A percentile compares a stretch with the other conserved stretches of the same genome.
These are phyloP conservation scores for Noctua pronuba DNA, from an alignment of 2,888 invertebrate species.

Conservation along the genomic window DNA sequence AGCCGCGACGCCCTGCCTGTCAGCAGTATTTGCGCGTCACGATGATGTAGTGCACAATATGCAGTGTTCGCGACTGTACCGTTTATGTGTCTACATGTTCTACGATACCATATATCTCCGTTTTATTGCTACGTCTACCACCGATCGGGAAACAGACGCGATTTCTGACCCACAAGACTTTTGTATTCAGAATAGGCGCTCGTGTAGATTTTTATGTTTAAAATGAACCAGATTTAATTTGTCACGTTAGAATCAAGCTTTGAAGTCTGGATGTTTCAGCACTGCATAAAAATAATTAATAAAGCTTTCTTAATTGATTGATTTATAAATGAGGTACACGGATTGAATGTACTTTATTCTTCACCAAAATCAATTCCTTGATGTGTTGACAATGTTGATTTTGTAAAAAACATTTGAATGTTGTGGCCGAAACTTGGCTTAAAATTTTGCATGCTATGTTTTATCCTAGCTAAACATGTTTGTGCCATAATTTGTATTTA, in stretches of 20 bases:
- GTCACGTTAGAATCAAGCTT: background rate
- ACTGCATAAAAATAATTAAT: background rate
- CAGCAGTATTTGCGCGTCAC: slow-evolving; percentile 74
- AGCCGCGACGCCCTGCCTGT: slow-evolving; percentile 64
- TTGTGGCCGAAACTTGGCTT: too few relatives aligned
- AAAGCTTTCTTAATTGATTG: background rate
- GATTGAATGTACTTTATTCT: background rate
- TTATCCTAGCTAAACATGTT: too few relatives aligned
- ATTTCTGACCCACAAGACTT: slow-evolving; percentile 43
- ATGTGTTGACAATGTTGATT: too few relatives aligned
- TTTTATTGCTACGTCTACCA: slow-evolving; percentile 51
- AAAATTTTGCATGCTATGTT: too few relatives aligned
- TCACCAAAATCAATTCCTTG: background rate
- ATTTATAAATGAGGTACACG: background rate
- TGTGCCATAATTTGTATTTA: too few relatives aligned
- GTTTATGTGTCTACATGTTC: slow-evolving; percentile 63
- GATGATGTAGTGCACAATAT: slow-evolving; percentile 81
- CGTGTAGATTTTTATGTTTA: background rate
- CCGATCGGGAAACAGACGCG: slow-evolving; percentile 42
- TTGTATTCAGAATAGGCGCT: slow-evolving; percentile 11
- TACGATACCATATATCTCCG: slow-evolving; percentile 59
- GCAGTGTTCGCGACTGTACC: slow-evolving; percentile 67
- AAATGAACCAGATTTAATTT: slow-evolving; percentile 10
- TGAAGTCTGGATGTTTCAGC: background rate
- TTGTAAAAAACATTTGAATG: too few relatives aligned